Evolutionary conservation across 2,888 invertebrate genomes (phyloP), one percentile per base, ranked within the genome.

Genomic region (Nemotelus nigrinus): DNA sequence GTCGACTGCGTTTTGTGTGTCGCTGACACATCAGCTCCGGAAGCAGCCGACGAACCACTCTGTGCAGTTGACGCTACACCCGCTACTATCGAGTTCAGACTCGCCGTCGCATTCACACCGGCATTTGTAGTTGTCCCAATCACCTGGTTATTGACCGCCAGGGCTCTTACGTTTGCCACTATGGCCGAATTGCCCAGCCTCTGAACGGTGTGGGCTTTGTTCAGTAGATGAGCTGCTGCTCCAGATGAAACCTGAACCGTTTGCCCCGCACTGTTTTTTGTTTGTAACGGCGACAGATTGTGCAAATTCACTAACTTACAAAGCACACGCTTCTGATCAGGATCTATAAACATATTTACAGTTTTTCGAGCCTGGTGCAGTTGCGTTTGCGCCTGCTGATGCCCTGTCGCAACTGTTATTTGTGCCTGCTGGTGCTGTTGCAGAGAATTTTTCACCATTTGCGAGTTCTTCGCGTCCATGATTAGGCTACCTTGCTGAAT

Each of bases 221-320:
- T 78, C 39, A 78, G 55, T 10, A 79, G 48, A 64, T 77, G 79
- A 2, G 78, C 70, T 5, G 78, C 45, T 8, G 70, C 48, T 7
- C 65, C 76, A 5, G 65, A 50, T 6, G 76, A 65, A 25, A 79
- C 71, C 53, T 80, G 80, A 2, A 80, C 68, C n/a, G 77, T 78
- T 50, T 79, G 86, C 2, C 86, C 86, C 43, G 84, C 81, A 79
- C 85, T 86, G 79, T 86, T 86, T 76, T 80, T 81, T 10, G 64
- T 65, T 81, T 86, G 85, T 25, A 25, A 25, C 43, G 63, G 63
- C 8, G 39, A 7, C 77, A 86, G 70, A 5, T 85, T 84, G 76
- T 86, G 85, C 43, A 86, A 83, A 68, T 86, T 87, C 74, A 86
- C 72, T 72, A 87, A 79, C 75, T 85, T 87, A 79, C 86, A 87